A percentile compares a stretch with the other conserved stretches of the same genome.
phyloP scores from a whole-genome alignment of 2,888 invertebrate genomes.

The Vannuccia rotundouncinata region DNA sequence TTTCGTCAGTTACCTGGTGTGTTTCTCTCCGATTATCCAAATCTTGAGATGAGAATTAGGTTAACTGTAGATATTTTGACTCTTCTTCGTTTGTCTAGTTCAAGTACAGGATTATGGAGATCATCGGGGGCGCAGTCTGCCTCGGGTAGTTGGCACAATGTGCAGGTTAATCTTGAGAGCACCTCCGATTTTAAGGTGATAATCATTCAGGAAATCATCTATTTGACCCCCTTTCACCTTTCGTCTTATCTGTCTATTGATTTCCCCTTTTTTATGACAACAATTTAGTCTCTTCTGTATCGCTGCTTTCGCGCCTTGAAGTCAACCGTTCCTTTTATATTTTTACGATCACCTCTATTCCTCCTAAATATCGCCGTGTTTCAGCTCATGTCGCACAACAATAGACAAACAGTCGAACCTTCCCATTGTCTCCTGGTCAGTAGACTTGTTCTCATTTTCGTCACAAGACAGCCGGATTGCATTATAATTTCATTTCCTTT shows the following conservation, averaged over 20 bases:
- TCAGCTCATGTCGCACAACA: conserved; percentile 30
- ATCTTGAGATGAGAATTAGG: too few relatives aligned
- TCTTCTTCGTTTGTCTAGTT: neutral
- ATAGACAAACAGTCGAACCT: conserved; percentile 17
- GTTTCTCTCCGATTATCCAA: too few relatives aligned
- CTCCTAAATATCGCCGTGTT: neutral
- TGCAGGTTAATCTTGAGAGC: conserved; percentile 20
- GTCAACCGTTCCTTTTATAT: neutral
- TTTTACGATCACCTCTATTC: neutral
- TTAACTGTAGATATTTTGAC: too few relatives aligned
- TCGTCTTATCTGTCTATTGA: neutral
- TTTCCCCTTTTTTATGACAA: neutral
- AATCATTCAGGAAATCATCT: neutral
- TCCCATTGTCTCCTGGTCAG: conserved; percentile 33
- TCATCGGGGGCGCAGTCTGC: neutral
- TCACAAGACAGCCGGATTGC: neutral
- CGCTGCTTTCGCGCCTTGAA: neutral
- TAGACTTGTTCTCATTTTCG: neutral
- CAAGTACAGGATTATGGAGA: neutral
- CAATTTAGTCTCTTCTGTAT: neutral
- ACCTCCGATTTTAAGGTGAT: conserved; percentile 35
- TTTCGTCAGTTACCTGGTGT: neutral
- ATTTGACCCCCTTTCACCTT: neutral
- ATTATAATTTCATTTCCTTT: neutral
- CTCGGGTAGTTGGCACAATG: conserved; percentile 7